phyloP scores from a whole-genome alignment of 2,113 vertebrate genomes.

The Rattus norvegicus region GRCr8 NC_086019.1:64022001-64022500 shows the following conservation, averaged over 20 bases:
- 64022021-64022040: too few species aligned
- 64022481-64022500: not conserved
- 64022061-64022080: too few species aligned
- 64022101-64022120: not conserved
- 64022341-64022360: not conserved
- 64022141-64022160: not conserved
- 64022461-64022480: rapidly evolving
- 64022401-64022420: rapidly evolving
- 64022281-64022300: too few species aligned
- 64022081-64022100: not conserved
- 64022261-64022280: not conserved
- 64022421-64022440: rapidly evolving
- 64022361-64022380: rapidly evolving
- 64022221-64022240: rapidly evolving
- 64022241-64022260: not conserved
- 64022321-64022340: not conserved
- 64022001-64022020: rapidly evolving
- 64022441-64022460: rapidly evolving
- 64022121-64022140: not conserved
- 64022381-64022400: rapidly evolving
- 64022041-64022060: not conserved
- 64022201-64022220: not conserved
- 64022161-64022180: not conserved
- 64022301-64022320: rapidly evolving
- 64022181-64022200: not conserved